Evolutionary conservation across 2,888 invertebrate species (phyloP), one percentile per base, ranked within the genome.

Genomic region (Abscondita cerata): DNA sequence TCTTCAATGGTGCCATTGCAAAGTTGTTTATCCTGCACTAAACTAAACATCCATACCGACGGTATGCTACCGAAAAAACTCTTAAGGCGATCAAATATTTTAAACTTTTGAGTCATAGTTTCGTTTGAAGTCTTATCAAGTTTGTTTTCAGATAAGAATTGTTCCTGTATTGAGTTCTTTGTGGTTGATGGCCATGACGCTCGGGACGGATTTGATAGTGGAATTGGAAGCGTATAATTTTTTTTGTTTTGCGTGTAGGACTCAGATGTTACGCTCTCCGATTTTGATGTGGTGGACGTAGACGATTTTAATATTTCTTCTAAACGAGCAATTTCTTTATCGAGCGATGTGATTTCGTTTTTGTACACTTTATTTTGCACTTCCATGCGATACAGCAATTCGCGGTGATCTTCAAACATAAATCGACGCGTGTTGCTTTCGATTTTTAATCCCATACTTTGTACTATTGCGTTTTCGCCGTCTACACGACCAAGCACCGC

Each of bases 331-430:
- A 93, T 90, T 80, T 94, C 93, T 50, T 87, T 86, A 76, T 94
- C 93, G 48, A 93, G 78, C 12, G 89, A 88, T 6, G 89, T 88
- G 67, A 96, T 87, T 78, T 95, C 93, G 68, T 90, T 85, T 75
- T 89, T 89, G 77, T 94, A 95, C 3, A 95, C 95, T 69, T 90
- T 87, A 80, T 96, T 96, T 80, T 95, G 95, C 53, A 96, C 92
- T 79, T 96, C 94, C 47, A 95, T 92, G 59, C 96, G 84, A 78
- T 93, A 93, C 73, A 91, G 89, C 12, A 92, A 80, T 74, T 96
- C 96, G 69, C 89, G 85, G 50, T 87, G 87, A 74, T 96, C 95
- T 72, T 95, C 93, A 13, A 56, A 67, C 5, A 75, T 69, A 51
- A 80, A 74, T 46, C 80, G 62, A 68, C 95, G 84, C 0, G 95